Evolutionary conservation across 2,797 vertebrate species (phyloP).

Genomic region (Ptychobarbus kaznakovi): DNA sequence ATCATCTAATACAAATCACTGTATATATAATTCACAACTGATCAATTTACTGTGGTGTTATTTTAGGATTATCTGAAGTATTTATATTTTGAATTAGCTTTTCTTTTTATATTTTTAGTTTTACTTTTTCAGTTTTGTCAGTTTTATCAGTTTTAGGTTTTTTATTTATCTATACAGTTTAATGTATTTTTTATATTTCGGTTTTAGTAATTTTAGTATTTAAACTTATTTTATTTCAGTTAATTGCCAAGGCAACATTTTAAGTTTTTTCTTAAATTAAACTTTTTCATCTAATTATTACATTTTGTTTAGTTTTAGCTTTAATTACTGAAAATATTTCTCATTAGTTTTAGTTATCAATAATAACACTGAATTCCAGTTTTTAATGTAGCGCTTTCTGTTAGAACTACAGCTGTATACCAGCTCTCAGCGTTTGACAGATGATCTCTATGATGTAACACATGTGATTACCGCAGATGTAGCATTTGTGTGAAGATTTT

Average conservation of each 20-base stretch:
- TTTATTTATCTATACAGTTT: too few relatives aligned
- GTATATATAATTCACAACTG: neutral
- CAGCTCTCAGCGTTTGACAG: neutral
- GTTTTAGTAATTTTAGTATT: too few relatives aligned
- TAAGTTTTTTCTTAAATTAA: neutral
- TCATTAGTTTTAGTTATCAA: neutral
- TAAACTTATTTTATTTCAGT: too few relatives aligned
- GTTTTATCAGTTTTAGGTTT: too few relatives aligned
- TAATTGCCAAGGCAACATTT: too few relatives aligned
- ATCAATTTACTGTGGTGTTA: neutral
- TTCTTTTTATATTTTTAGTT: neutral
- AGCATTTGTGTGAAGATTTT: conserved; percentile 12
- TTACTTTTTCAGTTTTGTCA: neutral
- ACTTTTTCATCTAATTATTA: neutral
- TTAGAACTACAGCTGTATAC: neutral
- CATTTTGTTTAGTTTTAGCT: neutral
- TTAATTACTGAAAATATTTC: neutral
- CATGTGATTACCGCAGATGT: neutral
- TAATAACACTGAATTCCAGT: neutral
- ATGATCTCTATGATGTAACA: neutral
- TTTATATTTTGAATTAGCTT: neutral
- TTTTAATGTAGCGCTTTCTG: neutral
- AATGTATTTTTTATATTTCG: too few relatives aligned
- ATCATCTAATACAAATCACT: neutral
- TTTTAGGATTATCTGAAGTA: neutral